Evolutionary conservation across 2,888 invertebrate genomes (phyloP).

Genomic region (Exephanes ischioxanthus): DNA sequence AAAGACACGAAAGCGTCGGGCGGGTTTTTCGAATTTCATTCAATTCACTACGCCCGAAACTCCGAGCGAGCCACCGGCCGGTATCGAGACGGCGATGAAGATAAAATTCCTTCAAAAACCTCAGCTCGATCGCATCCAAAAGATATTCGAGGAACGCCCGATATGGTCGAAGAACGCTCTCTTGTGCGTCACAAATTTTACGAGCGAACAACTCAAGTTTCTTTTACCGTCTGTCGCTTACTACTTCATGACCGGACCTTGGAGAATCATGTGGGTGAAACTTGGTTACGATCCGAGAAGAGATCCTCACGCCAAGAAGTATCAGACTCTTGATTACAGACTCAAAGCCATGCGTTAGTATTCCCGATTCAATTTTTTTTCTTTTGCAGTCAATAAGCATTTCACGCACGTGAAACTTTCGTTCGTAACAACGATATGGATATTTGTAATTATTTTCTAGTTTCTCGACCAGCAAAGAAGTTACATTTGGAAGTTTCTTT

Average conservation of each 20-base stretch:
- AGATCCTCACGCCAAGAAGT: conserved; percentile 91
- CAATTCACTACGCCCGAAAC: conserved; percentile 88
- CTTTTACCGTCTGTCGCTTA: conserved; percentile 94
- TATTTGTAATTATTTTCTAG: too few relatives aligned
- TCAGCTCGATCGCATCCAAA: conserved; percentile 81
- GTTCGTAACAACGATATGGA: too few relatives aligned
- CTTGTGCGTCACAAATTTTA: conserved; percentile 88
- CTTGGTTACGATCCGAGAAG: conserved; percentile 97
- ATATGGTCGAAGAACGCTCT: conserved; percentile 95
- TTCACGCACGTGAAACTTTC: neutral
- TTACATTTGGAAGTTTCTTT: too few relatives aligned
- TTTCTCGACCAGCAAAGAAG: too few relatives aligned
- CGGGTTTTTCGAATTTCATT: conserved; percentile 88
- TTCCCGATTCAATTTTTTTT: conserved; percentile 42
- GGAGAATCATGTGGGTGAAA: conserved; percentile 95
- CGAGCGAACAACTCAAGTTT: conserved; percentile 89
- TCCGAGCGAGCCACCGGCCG: conserved; percentile 88
- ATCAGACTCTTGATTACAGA: conserved; percentile 96
- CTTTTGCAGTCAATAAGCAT: conserved; percentile 21
- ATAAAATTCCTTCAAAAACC: conserved; percentile 83
- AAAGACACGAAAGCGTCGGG: conserved; percentile 86
- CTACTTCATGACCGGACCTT: conserved; percentile 95
- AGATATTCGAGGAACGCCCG: conserved; percentile 93
- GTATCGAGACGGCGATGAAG: conserved; percentile 86
- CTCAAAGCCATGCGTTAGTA: conserved; percentile 88